Base-by-base conservation (phyloP, 2,888 invertebrate genomes). In the Troglohyphantes excavatus region DNA sequence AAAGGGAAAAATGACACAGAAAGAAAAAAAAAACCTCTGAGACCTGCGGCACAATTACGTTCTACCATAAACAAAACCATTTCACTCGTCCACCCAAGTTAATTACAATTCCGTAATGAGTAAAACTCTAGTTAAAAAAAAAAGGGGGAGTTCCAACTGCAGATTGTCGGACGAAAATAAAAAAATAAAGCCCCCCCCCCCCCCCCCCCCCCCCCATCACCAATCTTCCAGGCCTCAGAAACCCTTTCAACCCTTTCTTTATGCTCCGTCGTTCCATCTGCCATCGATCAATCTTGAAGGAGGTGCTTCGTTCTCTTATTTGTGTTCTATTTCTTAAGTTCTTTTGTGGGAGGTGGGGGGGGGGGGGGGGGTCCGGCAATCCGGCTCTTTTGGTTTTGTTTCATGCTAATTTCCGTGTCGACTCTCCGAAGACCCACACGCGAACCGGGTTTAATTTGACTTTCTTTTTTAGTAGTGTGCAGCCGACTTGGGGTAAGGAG, bases 71-170 rank as follows among this genome's bases (percentile, higher is more conserved):
- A 83, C 83, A 83, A 89, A 83, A 89, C 23, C 76, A 78, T 76
- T 89, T 83, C 76, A 76, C 76, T 70, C 67, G 82, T 67, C 76
- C 63, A 59, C 61, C n/a, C 39, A 83, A 89, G 89, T 89, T 89
- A 83, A 89, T 89, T 89, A 89, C 82, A 78, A 78, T 70, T 83
- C 83, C 46, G 67, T 89, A 89, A 89, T 78, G 89, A 89, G 83
- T 63, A 46, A 70, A 76, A 78, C 68, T 61, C 73, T 59, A 29
- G 73, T 81, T 81, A 87, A 72, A 81, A 33, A 75, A n/a, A 53
- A 53, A 13, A 39, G 13, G 9, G 9, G 9, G 13, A 39, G 13
- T 39, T 2, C 39, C 7, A 13, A 39, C 13, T 39, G 39, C 39
- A 39, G 39, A 39, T 39, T 39, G 39, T 13, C 1, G 39, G 39